Base-by-base conservation (phyloP, 2,113 vertebrate genomes). In the Channa maculata region DNA sequence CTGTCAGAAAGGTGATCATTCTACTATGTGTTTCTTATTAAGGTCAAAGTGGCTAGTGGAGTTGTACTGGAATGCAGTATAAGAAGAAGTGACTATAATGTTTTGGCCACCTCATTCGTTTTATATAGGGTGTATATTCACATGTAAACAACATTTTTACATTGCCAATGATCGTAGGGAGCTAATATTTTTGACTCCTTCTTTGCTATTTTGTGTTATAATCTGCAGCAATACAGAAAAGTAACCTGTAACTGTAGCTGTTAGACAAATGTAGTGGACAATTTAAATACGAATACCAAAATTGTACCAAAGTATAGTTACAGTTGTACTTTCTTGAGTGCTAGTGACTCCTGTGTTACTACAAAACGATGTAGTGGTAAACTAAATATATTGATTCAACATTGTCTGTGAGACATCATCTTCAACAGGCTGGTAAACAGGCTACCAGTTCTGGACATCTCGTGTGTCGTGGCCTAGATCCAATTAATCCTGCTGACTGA, bases 401-500 rank as follows among this genome's bases (percentile, higher is more conserved):
- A 44, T 41, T 11, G 34, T 65, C n/a, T 55, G 62, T 53, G 33
- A 74, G 57, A 66, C 74, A 43, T 70, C 55, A 37, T n/a, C n/a
- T n/a, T n/a, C n/a, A n/a, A n/a, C n/a, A n/a, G n/a, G n/a, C n/a
- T n/a, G n/a, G 61, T 79, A 80, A 83, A 45, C 5, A 50, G 64
- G 75, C 84, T 90, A 83, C 58, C 77, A 77, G 66, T 82, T 59
- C 62, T 53, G 46, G 46, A 88, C 54, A 65, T 36, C 45, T 37
- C 52, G 41, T 71, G 38, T 58, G 14, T 2, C 55, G 41, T 66
- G 59, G 79, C 46, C 75, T 71, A 84, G 38, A 76, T 86, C 70
- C 75, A 79, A 75, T 82, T 91, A 92, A 86, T 89, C 89, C 80
- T 53, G 60, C 62, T 67, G 65, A 75, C 76, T 86, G 83, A 80